Evolutionary conservation across 2,797 vertebrate species (phyloP).

Genomic region (Anableps anableps): DNA sequence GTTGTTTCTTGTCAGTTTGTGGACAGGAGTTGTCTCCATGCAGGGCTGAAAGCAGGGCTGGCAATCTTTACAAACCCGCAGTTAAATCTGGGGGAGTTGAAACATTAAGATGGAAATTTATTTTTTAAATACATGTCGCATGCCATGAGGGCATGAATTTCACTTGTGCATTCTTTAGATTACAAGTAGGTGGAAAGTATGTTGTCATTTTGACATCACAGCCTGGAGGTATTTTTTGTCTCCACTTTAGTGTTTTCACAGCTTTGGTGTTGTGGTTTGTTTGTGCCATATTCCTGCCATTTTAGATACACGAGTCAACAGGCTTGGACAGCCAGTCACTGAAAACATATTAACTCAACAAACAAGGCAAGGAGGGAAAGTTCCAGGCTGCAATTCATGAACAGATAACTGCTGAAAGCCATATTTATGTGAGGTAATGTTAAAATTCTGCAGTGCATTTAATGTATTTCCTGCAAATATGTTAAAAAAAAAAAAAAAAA

Average conservation of each 20-base stretch:
- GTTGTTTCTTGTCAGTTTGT: slow-evolving; percentile 61
- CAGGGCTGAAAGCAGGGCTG: slow-evolving; percentile 22
- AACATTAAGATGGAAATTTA: slow-evolving; percentile 10
- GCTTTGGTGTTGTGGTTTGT: slow-evolving; percentile 11
- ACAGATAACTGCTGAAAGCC: slow-evolving; percentile 24
- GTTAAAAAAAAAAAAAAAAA: too few species aligned
- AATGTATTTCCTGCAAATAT: slow-evolving; percentile 28
- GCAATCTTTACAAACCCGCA: slow-evolving; percentile 28
- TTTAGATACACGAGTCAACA: slow-evolving; percentile 24
- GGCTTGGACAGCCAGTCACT: slow-evolving; percentile 38
- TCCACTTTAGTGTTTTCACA: slow-evolving; percentile 17
- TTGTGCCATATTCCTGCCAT: slow-evolving; percentile 31
- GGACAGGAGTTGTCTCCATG: slow-evolving; percentile 47
- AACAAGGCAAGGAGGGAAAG: slow-evolving; percentile 23
- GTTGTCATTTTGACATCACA: neutral
- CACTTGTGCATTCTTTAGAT: slow-evolving; percentile 5
- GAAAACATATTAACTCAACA: slow-evolving; percentile 32
- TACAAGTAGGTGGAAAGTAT: slow-evolving; percentile 5
- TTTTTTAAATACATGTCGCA: slow-evolving; percentile 21
- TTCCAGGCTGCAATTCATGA: slow-evolving; percentile 7
- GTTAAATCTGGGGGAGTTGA: slow-evolving; percentile 10
- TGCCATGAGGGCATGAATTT: neutral
- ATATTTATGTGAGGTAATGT: slow-evolving; percentile 32
- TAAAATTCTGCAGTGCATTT: slow-evolving; percentile 25
- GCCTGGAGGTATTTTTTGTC: slow-evolving; percentile 28